Evolutionary conservation across 2,888 invertebrate species (phyloP), one percentile per base, ranked within the genome.

Genomic region (Pterobdella sp.): DNA sequence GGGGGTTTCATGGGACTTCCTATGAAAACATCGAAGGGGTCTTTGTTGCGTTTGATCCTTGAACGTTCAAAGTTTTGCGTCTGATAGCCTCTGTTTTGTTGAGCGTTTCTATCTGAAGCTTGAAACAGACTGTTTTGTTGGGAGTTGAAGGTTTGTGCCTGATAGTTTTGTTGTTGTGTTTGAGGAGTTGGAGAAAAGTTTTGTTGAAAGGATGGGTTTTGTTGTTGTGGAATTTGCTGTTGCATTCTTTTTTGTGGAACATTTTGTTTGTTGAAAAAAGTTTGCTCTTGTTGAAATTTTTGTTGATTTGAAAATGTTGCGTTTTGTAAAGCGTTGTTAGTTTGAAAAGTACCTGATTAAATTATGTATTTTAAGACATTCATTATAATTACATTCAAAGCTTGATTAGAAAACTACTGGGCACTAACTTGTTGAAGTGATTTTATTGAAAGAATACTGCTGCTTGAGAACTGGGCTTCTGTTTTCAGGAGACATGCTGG

Each of bases 21-120:
- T 7, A 68, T 34, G 37, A 68, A 42, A 4, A 68, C 26, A 26
- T 68, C 68, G 22, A 36, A 34, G 7, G 68, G 36, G 68, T 68
- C 68, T 68, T 68, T 68, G 68, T 68, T 68, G 7, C 68, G 35
- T 26, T 68, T 68, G 34, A 68, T 36, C 37, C 68, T 4, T 7
- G 36, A 37, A 7, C 42, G 31, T 10, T 68, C 68, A 42, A 68
- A 22, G 7, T 26, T n/a, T 31, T 68, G 60, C 32, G 32, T 29
- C 32, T 65, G 66, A 29, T 22, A 10, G 66, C 22, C 7, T 65
- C 34, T 29, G 3, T 14, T 4, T 3, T 4, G 35, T 14, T 68
- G 68, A 4, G n/a, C 37, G 2, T 2, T 36, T 22, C 32, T 36
- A 2, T 35, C 34, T 32, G 66, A 18, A 14, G 3, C 32, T 37